phyloP scores from a whole-genome alignment of 2,113 vertebrate species.

The Pogona vitticeps region DNA sequence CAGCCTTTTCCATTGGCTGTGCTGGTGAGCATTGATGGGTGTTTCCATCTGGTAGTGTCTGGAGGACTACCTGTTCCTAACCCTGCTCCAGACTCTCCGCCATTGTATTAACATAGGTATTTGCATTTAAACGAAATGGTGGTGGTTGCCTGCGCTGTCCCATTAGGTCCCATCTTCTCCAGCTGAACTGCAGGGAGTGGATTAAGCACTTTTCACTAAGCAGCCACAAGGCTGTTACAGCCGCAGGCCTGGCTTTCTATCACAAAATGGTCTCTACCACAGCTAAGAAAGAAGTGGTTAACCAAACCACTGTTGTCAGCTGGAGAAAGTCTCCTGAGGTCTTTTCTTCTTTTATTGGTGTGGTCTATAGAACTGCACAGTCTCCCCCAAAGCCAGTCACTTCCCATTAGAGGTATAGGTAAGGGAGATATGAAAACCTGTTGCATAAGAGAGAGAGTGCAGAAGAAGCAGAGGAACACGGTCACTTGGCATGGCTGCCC shows the following conservation, averaged over 20 bases:
- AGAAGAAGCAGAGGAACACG: not conserved
- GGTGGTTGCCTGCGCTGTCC: slow-evolving; percentile 38
- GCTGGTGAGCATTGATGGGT: not conserved
- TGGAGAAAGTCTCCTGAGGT: not conserved
- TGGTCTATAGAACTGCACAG: not conserved
- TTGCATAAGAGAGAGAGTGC: not conserved
- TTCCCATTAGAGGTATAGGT: not conserved
- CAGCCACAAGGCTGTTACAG: not conserved
- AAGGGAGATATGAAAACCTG: not conserved
- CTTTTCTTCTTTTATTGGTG: not conserved
- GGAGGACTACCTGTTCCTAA: not conserved
- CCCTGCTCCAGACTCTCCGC: not conserved
- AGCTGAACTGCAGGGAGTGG: not conserved
- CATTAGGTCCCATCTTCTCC: slow-evolving; percentile 15
- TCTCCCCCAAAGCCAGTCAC: slow-evolving; percentile 14
- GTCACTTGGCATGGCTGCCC: not conserved
- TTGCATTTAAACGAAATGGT: slow-evolving; percentile 41
- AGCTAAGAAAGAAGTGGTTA: not conserved
- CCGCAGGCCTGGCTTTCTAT: not conserved
- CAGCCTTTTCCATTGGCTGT: not conserved
- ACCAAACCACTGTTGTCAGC: not conserved
- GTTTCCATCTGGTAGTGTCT: not conserved
- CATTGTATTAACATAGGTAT: slow-evolving; percentile 15
- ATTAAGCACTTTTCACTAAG: not conserved
- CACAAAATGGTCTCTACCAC: not conserved